Evolutionary conservation across 2,113 vertebrate species (phyloP).

Genomic region (Myiopsitta monachus): DNA sequence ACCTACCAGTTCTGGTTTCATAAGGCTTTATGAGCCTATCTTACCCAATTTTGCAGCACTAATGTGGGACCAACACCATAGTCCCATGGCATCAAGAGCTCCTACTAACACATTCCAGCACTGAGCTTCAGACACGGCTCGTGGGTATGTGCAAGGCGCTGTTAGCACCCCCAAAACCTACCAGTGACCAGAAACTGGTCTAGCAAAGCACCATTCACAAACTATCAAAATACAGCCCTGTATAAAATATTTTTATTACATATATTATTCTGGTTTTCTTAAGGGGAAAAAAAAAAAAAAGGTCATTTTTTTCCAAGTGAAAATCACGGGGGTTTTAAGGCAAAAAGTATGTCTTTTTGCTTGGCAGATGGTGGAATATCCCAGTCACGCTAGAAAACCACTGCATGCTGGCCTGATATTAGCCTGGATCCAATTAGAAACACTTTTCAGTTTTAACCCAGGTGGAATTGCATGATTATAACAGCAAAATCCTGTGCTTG

Average conservation of each 20-base stretch:
- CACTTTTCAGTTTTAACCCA: slow-evolving; percentile 42
- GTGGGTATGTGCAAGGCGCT: not conserved
- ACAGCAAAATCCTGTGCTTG: slow-evolving; percentile 22
- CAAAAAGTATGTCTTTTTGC: slow-evolving; percentile 38
- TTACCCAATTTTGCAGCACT: not conserved
- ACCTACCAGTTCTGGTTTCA: not conserved
- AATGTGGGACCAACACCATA: not conserved
- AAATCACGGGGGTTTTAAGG: slow-evolving; percentile 27
- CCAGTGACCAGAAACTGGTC: not conserved
- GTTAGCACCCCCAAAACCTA: not conserved
- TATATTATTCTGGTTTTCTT: slow-evolving; percentile 15
- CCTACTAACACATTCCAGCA: not conserved
- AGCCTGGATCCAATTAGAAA: slow-evolving; percentile 62
- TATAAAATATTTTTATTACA: slow-evolving; percentile 45
- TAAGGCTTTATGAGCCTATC: not conserved
- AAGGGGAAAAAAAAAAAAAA: not conserved
- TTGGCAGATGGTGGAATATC: slow-evolving; percentile 53
- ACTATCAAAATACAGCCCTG: not conserved
- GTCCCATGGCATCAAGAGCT: not conserved
- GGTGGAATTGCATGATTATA: slow-evolving; percentile 47
- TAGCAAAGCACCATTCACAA: not conserved
- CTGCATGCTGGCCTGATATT: not conserved
- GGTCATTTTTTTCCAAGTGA: not conserved
- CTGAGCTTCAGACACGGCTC: not conserved
- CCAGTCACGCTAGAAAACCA: slow-evolving; percentile 34